These are phyloP conservation scores for Drosophila lowei DNA, from an alignment of 1,140 invertebrate species.

Conservation along the genomic window DNA sequence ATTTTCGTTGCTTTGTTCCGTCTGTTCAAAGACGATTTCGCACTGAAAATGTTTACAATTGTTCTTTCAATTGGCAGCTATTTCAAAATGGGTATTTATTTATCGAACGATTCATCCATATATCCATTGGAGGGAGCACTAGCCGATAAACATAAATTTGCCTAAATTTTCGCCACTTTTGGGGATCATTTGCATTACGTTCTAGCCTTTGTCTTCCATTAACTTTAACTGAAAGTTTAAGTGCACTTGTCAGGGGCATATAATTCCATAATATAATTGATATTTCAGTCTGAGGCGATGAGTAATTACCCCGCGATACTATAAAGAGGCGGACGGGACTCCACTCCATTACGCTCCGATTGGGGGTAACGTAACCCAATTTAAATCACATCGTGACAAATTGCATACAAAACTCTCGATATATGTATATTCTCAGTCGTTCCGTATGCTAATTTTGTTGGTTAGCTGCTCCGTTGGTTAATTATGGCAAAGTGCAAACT, in stretches of 20 bases:
- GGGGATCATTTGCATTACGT: no score
- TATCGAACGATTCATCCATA: conserved; percentile 5
- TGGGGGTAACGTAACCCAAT: conserved; percentile 4
- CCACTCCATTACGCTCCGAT: no score
- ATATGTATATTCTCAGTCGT: conserved; percentile 9
- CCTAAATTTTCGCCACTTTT: no score
- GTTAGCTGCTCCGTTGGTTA: conserved; percentile 18
- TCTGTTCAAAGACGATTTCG: conserved; percentile 24
- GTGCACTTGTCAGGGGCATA: no score
- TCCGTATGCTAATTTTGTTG: conserved; percentile 30
- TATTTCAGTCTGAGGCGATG: conserved; percentile 22
- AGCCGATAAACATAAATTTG: no score
- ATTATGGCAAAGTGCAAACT: conserved; percentile 25
- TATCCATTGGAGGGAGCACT: no score
- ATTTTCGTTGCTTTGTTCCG: conserved; percentile 1
- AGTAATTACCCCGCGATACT: conserved; percentile 30
- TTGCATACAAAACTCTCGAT: conserved; percentile 22
- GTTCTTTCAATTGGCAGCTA: conserved; percentile 14
- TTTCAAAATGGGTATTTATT: conserved; percentile 17
- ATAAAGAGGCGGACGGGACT: no score
- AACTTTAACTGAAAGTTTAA: no score
- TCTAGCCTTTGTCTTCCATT: no score
- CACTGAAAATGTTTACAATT: conserved; percentile 25
- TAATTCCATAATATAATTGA: conserved; percentile 22
- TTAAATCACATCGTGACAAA: conserved; percentile 21